Evolutionary conservation across 92 coral and sea anemone genomes (phyloP).

Genomic region (Epizoanthus ramosus): DNA sequence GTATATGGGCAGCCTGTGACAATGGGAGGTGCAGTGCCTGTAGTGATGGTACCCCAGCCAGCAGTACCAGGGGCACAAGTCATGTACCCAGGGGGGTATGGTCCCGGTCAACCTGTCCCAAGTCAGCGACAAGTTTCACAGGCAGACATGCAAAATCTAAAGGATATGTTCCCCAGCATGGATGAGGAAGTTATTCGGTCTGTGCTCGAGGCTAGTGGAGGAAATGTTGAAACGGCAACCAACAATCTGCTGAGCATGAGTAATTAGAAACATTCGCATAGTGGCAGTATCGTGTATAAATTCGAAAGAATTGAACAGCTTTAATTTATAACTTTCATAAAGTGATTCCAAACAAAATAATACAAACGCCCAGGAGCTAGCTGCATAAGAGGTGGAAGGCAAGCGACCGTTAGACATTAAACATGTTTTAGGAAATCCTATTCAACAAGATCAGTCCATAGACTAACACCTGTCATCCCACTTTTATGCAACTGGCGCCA

Average conservation of each 20-base stretch:
- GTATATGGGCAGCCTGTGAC: conserved; percentile 68
- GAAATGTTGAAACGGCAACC: conserved; percentile 87
- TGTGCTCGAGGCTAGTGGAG: conserved; percentile 89
- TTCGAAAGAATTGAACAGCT: background rate
- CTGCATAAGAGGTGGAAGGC: no score
- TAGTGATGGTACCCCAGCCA: conserved; percentile 95
- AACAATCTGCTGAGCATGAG: conserved; percentile 88
- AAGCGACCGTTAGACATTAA: no score
- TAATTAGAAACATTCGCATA: conserved; percentile 21
- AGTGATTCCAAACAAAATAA: background rate
- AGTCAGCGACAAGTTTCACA: conserved; percentile 52
- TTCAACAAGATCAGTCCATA: no score
- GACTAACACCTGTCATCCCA: no score
- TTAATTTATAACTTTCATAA: background rate
- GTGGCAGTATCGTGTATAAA: background rate
- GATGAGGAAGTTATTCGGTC: conserved; percentile 94
- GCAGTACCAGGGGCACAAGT: conserved; percentile 78
- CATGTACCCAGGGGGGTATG: conserved; percentile 81
- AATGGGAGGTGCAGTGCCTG: conserved; percentile 65
- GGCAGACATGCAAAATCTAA: conserved; percentile 82
- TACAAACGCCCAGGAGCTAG: no score
- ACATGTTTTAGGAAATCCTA: no score
- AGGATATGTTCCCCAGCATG: conserved; percentile 97
- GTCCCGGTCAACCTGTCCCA: conserved; percentile 70
- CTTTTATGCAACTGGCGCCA: no score